phyloP scores from a whole-genome alignment of 2,113 vertebrate genomes.

The Lophotis ruficrista region DNA sequence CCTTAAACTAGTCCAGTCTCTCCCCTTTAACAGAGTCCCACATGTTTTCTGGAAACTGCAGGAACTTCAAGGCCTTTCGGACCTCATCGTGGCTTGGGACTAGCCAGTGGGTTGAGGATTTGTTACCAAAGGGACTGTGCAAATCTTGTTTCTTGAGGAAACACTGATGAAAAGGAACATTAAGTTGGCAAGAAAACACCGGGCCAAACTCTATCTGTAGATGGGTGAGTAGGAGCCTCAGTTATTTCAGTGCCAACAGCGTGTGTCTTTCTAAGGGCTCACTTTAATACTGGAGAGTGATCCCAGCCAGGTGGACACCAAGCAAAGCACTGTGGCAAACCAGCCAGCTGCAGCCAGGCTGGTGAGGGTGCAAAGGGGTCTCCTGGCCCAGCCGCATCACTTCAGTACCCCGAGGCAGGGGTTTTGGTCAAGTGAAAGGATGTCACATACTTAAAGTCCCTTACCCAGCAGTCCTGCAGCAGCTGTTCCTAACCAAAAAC shows the following conservation, averaged over 20 bases:
- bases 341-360: background rate
- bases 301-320: background rate
- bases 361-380: background rate
- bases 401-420: background rate
- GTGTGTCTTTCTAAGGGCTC: background rate
- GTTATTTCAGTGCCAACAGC: background rate
- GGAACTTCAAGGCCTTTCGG: fast-evolving
- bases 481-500: background rate
- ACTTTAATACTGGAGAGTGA: background rate
- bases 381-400: background rate
- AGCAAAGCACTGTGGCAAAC: background rate
- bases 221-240: background rate
- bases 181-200: background rate
- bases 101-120: background rate
- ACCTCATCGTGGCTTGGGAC: background rate
- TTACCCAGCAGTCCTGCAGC: background rate
- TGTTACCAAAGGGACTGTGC: background rate
- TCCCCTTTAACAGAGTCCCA: background rate
- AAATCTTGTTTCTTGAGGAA: background rate
- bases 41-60: background rate
- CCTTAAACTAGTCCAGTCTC: background rate
- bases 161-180: background rate
- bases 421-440: background rate
- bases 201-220: background rate
- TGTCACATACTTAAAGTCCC: background rate